phyloP scores from a whole-genome alignment of 2,888 invertebrate species.

The Phytoseiulus persimilis region DNA sequence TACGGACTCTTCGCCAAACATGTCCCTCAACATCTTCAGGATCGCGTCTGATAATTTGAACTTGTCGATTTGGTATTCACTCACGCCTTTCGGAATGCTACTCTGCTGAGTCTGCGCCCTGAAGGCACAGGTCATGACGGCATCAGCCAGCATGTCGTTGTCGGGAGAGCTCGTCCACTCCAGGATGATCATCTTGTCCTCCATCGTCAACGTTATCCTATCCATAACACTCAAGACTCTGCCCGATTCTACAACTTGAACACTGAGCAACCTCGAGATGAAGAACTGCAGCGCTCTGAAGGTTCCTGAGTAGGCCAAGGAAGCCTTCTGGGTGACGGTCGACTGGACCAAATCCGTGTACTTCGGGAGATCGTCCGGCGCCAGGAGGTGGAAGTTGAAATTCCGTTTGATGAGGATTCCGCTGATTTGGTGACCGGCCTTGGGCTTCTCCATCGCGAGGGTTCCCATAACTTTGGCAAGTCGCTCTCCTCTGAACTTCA shows the following conservation, averaged over 20 bases:
- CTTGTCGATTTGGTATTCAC: constrained; percentile 62
- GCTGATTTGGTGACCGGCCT: constrained; percentile 68
- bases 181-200: constrained; percentile 70
- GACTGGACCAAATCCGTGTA: constrained; percentile 94
- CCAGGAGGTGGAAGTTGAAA: constrained; percentile 92
- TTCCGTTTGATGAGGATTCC: constrained; percentile 93
- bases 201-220: constrained; percentile 70
- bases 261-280: constrained; percentile 44
- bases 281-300: constrained; percentile 53
- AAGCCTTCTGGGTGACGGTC: constrained; percentile 81
- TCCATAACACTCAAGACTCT: constrained; percentile 72
- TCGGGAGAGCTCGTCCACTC: constrained; percentile 94
- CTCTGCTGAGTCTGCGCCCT: background rate
- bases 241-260: constrained; percentile 53
- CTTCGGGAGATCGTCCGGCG: constrained; percentile 80
- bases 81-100: constrained; percentile 51
- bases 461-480: constrained; percentile 96
- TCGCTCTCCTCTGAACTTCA: constrained; percentile 93
- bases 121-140: constrained; percentile 58
- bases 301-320: constrained; percentile 74
- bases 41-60: constrained; percentile 86
- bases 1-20: constrained; percentile 88
- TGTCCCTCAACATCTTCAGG: constrained; percentile 80
- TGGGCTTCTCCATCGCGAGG: constrained; percentile 72
- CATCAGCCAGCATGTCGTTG: constrained; percentile 96